Conservation (phyloP, 2,888 invertebrate genomes). For the Nomada fabriciana region DNA sequence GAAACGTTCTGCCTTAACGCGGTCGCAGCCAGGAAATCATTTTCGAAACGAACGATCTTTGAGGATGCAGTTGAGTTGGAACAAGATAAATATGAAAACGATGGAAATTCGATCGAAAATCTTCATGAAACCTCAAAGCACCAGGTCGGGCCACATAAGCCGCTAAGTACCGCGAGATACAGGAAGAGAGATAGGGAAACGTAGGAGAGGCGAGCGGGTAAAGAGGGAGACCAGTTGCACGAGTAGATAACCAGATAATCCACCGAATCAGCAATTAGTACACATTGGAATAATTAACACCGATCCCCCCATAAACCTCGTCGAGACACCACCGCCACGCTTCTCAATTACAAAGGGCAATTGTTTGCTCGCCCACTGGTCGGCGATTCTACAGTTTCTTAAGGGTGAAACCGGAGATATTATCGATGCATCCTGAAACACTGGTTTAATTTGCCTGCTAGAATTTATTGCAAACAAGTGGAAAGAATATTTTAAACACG, state of each 20-base stretch:
- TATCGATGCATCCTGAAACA: neutral
- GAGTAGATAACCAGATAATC: conserved; percentile 71
- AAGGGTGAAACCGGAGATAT: neutral
- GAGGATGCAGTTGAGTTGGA: neutral
- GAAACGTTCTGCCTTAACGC: neutral
- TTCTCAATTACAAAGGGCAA: conserved; percentile 64
- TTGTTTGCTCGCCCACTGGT: conserved; percentile 38
- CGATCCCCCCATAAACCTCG: conserved; percentile 64
- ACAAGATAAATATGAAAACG: neutral
- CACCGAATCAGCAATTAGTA: conserved; percentile 72
- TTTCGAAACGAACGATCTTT: neutral
- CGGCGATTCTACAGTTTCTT: neutral
- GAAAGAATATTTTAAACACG: neutral
- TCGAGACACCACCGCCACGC: conserved; percentile 45
- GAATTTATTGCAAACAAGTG: neutral
- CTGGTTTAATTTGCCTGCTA: too few species aligned
- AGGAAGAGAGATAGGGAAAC: conserved; percentile 1
- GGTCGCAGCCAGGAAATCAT: neutral
- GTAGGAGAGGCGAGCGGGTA: neutral
- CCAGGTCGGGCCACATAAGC: conserved; percentile 29
- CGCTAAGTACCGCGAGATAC: conserved; percentile 32
- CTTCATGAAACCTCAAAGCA: conserved; percentile 15
- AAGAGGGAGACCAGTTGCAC: conserved; percentile 20
- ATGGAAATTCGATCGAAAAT: conserved; percentile 31
- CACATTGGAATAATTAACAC: conserved; percentile 73